These are phyloP conservation scores for Mormyrus proboscirostris DNA, from an alignment of 2,797 vertebrate species.

Conservation along the genomic window DNA sequence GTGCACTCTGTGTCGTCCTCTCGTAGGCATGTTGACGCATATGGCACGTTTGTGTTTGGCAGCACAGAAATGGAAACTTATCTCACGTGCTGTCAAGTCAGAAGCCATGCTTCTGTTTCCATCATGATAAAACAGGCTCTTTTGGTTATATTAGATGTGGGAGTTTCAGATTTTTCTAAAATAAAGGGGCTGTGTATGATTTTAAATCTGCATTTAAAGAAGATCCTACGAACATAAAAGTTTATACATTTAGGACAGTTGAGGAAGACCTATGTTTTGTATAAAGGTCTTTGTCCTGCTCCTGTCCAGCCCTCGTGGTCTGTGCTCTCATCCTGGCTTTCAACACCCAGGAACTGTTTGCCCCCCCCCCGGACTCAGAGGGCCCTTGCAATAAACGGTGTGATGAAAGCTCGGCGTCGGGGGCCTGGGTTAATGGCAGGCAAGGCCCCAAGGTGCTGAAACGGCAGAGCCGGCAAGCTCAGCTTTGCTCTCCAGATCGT, in stretches of 20 bases:
- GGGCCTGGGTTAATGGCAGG: slow-evolving; percentile 9
- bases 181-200: neutral
- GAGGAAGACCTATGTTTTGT: neutral
- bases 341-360: neutral
- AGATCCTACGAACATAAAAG: neutral
- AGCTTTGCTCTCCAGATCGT: slow-evolving; percentile 20
- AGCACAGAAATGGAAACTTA: neutral
- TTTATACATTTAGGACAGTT: neutral
- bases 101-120: neutral
- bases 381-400: neutral
- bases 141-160: neutral
- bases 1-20: neutral
- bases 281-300: neutral
- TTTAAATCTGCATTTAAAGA: neutral
- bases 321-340: neutral
- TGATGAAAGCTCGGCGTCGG: slow-evolving; percentile 13
- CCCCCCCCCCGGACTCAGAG: neutral
- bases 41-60: neutral
- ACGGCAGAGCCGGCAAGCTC: neutral
- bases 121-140: neutral
- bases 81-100: neutral
- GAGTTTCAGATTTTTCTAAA: neutral
- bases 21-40: neutral
- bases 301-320: neutral
- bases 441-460: slow-evolving; percentile 2